These are phyloP conservation scores for Oscheius myriophilus DNA, from an alignment of 2,888 invertebrate species.

Conservation along the genomic window DNA sequence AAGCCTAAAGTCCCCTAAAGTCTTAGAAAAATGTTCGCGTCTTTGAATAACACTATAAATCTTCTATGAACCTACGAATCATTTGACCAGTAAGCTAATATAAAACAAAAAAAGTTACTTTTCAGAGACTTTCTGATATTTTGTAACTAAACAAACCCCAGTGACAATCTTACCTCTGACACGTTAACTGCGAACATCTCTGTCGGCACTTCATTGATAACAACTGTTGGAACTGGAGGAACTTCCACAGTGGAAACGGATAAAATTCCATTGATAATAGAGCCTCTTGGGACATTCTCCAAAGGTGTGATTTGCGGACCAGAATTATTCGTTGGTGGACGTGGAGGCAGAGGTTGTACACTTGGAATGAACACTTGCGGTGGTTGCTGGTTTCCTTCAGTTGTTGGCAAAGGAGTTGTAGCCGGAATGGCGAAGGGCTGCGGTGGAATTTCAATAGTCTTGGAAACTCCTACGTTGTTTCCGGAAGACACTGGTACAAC, in stretches of 20 bases:
- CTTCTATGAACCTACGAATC: no score
- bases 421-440: neutral
- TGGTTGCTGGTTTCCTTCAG: neutral
- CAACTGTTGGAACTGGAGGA: neutral
- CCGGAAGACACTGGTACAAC: constrained; percentile 14
- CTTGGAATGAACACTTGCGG: neutral
- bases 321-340: no score
- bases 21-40: no score
- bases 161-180: neutral
- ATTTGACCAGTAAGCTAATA: no score
- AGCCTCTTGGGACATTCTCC: neutral
- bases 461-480: neutral
- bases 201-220: constrained; percentile 11
- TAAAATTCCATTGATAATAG: neutral
- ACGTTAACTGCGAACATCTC: constrained; percentile 12
- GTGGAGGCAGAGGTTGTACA: no score
- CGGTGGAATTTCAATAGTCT: neutral
- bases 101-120: no score
- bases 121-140: no score
- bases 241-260: neutral
- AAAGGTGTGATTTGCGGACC: no score
- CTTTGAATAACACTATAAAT: no score
- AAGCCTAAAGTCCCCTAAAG: no score
- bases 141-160: neutral
- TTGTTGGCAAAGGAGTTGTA: neutral